These are phyloP conservation scores for Thumatha senex DNA, from an alignment of 2,888 invertebrate species.

Conservation along the genomic window DNA sequence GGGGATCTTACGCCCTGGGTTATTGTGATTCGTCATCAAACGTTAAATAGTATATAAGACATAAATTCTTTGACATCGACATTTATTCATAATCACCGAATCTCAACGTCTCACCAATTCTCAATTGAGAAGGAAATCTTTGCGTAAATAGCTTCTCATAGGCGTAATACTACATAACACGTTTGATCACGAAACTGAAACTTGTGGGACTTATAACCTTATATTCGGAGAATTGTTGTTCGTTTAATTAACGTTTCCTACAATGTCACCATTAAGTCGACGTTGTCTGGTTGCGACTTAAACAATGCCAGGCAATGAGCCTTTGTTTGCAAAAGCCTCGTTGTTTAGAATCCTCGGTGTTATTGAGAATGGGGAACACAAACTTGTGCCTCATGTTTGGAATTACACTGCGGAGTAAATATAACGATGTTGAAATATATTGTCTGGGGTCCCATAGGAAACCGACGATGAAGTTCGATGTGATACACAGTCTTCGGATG, in stretches of 20 bases:
- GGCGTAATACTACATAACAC: conserved; percentile 33
- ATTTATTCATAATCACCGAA: too few species aligned
- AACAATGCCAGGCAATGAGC: conserved; percentile 56
- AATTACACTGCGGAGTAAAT: conserved; percentile 27
- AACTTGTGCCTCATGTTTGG: conserved; percentile 28
- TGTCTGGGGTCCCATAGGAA: conserved; percentile 21
- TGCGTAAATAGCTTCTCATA: conserved; percentile 3
- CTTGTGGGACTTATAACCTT: conserved; percentile 53
- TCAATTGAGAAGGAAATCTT: neutral
- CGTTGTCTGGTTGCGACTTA: conserved; percentile 56
- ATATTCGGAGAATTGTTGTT: conserved; percentile 61
- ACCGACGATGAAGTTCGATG: conserved; percentile 27
- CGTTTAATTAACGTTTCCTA: conserved; percentile 77
- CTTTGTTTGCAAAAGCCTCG: conserved; percentile 61
- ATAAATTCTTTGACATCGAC: too few species aligned
- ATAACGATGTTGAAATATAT: conserved; percentile 21
- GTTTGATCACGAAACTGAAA: conserved; percentile 42
- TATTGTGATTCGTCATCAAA: too few species aligned
- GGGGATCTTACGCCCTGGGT: too few species aligned
- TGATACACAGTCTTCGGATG: conserved; percentile 22
- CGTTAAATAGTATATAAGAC: too few species aligned
- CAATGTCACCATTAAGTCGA: conserved; percentile 74
- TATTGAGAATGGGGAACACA: conserved; percentile 32
- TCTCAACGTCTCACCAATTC: too few species aligned
- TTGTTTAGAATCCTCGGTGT: conserved; percentile 41